These are phyloP conservation scores for Lumbricus terrestris DNA, from an alignment of 2,888 invertebrate genomes.

Conservation along the genomic window DNA sequence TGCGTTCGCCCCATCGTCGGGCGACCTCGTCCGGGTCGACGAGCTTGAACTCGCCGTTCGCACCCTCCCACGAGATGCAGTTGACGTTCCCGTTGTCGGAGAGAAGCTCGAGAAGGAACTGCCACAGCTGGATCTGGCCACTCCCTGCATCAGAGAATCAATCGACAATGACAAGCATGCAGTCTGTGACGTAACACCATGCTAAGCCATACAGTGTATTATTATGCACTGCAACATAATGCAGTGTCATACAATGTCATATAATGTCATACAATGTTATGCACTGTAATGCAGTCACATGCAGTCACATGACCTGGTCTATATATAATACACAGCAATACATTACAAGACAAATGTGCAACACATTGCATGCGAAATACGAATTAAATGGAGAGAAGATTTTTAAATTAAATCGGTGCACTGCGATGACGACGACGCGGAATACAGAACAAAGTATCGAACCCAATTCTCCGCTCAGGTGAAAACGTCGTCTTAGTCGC, in stretches of 20 bases:
- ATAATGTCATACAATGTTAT: background rate
- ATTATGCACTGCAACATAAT: too few species aligned
- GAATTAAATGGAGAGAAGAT: background rate
- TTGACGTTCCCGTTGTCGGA: conserved; percentile 82
- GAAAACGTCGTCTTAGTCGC: background rate
- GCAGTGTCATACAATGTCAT: background rate
- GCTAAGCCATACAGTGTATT: too few species aligned
- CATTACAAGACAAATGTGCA: background rate
- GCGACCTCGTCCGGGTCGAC: conserved; percentile 35
- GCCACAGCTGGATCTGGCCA: conserved; percentile 98
- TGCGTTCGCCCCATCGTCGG: conserved; percentile 31
- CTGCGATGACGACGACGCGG: background rate
- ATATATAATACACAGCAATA: background rate
- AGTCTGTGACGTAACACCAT: background rate
- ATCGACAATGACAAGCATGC: conserved; percentile 12
- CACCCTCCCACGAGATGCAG: conserved; percentile 71
- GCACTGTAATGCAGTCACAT: too few species aligned
- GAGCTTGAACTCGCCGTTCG: conserved; percentile 34
- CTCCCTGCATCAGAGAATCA: conserved; percentile 48
- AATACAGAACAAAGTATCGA: background rate
- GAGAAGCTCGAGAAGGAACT: conserved; percentile 92
- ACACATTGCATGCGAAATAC: background rate
- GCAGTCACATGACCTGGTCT: too few species aligned
- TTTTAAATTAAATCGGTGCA: background rate
- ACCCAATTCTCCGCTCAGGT: background rate